Evolutionary conservation across 2,888 invertebrate species (phyloP).

Genomic region (Metacarcinus magister): DNA sequence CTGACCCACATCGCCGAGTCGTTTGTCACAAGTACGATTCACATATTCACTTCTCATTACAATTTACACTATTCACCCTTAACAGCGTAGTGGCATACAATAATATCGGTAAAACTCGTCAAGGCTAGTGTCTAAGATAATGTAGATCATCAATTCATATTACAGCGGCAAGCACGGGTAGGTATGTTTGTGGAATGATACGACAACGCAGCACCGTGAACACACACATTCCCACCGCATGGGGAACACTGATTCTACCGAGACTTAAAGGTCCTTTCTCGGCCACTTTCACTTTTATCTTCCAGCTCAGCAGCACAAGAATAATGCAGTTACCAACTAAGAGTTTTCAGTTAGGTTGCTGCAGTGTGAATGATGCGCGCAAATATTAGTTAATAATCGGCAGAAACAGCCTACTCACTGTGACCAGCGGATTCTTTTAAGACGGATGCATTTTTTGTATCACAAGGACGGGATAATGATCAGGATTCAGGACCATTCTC

Average conservation of each 20-base stretch:
- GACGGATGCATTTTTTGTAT: neutral
- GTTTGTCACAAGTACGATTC: too few species aligned
- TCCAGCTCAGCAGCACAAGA: neutral
- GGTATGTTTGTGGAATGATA: neutral
- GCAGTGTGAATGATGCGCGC: neutral
- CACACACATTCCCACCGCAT: neutral
- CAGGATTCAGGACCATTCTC: neutral
- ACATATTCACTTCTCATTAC: too few species aligned
- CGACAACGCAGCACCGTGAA: neutral
- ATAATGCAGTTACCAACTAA: neutral
- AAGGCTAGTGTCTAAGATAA: neutral
- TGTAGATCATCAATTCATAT: neutral
- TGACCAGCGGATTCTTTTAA: neutral
- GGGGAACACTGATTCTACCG: neutral
- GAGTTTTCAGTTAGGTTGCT: neutral
- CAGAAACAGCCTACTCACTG: neutral
- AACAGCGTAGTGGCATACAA: neutral
- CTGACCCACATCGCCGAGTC: too few species aligned
- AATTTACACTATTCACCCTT: neutral
- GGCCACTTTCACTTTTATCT: constrained; percentile 31
- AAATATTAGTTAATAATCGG: neutral
- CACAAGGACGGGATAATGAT: neutral
- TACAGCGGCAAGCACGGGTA: neutral
- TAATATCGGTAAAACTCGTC: neutral
- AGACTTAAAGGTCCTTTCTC: neutral